Conservation (phyloP, 2,888 invertebrate species). For the Horisme vitalbata region DNA sequence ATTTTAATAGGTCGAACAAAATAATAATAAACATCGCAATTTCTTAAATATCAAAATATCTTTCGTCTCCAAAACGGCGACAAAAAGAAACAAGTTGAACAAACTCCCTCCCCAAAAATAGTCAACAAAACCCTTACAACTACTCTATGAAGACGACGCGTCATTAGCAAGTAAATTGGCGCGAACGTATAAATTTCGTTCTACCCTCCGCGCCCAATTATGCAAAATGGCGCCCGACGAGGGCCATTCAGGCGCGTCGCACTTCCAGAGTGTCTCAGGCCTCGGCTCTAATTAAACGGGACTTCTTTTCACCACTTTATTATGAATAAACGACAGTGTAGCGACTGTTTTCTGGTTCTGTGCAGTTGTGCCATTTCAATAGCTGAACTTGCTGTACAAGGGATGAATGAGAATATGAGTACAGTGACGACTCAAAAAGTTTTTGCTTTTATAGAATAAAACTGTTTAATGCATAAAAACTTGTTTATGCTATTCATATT, state of each 20-base stretch:
- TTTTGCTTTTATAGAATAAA: background rate
- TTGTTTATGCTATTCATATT: too few species aligned
- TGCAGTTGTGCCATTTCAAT: constrained; percentile 31
- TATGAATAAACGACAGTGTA: constrained; percentile 75
- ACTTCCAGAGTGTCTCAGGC: constrained; percentile 76
- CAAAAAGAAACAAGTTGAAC: constrained; percentile 24
- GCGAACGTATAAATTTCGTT: constrained; percentile 79
- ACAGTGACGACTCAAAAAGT: background rate
- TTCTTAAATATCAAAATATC: too few species aligned
- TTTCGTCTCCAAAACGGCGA: constrained; percentile 21
- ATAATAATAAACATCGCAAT: too few species aligned
- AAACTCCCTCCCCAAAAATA: constrained; percentile 28
- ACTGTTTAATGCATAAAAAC: too few species aligned
- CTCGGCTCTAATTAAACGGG: constrained; percentile 81
- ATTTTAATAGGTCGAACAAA: too few species aligned
- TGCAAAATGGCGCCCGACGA: constrained; percentile 81
- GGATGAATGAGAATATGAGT: background rate
- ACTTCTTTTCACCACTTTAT: constrained; percentile 80
- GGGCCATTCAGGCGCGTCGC: constrained; percentile 75
- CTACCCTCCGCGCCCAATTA: constrained; percentile 79
- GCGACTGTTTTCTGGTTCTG: constrained; percentile 52
- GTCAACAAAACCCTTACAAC: constrained; percentile 56
- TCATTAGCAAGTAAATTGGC: constrained; percentile 83
- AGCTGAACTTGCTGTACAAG: background rate
- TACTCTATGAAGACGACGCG: constrained; percentile 69